These are phyloP conservation scores for Ctenosaura bakeri DNA, from an alignment of 2,797 vertebrate genomes.

Conservation along the genomic window DNA sequence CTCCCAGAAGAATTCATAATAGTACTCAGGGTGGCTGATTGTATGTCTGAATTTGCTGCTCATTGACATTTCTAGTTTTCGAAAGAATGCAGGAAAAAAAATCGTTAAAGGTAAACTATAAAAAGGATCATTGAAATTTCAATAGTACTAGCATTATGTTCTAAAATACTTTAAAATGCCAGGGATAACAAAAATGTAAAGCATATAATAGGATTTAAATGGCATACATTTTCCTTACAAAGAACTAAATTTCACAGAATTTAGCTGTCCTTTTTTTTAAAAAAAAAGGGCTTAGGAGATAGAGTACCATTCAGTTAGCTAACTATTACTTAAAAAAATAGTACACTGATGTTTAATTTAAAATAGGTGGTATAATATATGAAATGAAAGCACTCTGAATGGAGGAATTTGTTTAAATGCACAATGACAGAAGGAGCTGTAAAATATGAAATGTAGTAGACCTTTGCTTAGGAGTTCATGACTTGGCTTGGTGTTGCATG, in stretches of 20 bases:
- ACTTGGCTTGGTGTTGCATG: not conserved
- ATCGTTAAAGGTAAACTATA: not conserved
- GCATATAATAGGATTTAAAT: not conserved
- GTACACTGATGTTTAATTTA: not conserved
- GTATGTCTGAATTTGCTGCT: conserved; percentile 7
- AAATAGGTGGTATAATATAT: not conserved
- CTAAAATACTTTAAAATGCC: conserved; percentile 26
- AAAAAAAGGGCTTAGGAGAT: not conserved
- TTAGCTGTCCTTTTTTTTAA: not conserved
- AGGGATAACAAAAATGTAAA: conserved; percentile 24
- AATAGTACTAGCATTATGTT: conserved; percentile 7
- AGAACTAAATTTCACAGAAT: not conserved
- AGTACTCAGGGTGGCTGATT: not conserved
- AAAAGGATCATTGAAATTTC: conserved; percentile 26
- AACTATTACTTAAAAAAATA: not conserved
- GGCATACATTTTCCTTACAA: not conserved
- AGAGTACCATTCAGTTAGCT: not conserved
- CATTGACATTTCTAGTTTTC: conserved; percentile 10
- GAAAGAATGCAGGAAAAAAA: not conserved
- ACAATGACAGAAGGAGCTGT: not conserved
- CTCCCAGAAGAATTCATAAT: not conserved
- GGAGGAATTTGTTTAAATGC: not conserved
- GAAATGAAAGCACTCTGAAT: not conserved
- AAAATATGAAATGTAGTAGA: not conserved
- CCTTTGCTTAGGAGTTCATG: too few relatives aligned